Evolutionary conservation across 2,113 vertebrate genomes (phyloP).

Genomic region (Falcunculus frontatus): DNA sequence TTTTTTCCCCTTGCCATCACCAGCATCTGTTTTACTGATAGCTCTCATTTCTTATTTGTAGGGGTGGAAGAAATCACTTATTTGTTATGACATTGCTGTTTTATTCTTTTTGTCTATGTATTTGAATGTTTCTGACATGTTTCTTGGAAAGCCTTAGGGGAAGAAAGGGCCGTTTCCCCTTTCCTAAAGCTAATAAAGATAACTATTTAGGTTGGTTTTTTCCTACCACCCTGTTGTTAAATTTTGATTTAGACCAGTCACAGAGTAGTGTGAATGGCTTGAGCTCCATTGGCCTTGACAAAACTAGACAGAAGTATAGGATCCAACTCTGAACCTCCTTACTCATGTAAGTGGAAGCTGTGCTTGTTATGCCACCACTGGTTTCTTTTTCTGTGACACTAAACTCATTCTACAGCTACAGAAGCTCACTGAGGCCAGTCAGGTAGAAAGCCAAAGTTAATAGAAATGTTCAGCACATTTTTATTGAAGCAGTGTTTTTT

Average conservation of each 20-base stretch:
- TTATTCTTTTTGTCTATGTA: neutral
- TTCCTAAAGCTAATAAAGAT: neutral
- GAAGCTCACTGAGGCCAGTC: neutral
- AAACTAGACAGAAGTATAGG: neutral
- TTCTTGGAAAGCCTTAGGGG: neutral
- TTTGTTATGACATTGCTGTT: neutral
- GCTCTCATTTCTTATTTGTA: neutral
- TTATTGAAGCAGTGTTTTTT: neutral
- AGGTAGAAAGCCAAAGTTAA: neutral
- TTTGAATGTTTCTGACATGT: neutral
- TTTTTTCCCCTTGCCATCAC: neutral
- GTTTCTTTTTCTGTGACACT: neutral
- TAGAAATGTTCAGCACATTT: neutral
- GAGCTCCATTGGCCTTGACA: neutral
- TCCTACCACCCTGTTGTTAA: neutral
- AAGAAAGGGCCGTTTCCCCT: neutral
- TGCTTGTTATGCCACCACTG: neutral
- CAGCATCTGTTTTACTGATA: neutral
- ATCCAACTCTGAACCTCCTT: neutral
- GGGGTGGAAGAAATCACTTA: no score
- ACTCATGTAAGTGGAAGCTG: neutral
- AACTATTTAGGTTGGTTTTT: neutral
- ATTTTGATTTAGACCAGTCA: neutral
- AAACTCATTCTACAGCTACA: neutral
- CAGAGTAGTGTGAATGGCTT: neutral